Base-by-base conservation (phyloP, 1,140 invertebrate genomes). In the Dendrolimus punctatus region DNA sequence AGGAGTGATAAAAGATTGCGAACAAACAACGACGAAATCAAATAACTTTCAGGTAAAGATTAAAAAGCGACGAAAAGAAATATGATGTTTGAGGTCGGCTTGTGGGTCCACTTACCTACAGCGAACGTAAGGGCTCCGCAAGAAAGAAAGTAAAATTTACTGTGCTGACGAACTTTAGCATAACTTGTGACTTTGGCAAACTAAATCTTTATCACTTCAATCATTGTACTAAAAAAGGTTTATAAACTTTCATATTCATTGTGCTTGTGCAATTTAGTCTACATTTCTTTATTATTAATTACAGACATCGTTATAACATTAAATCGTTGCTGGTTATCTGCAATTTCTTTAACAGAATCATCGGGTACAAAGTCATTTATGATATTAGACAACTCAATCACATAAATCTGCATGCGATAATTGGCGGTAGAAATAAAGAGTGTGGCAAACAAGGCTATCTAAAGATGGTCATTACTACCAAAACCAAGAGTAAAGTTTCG, bases 81-180 rank as follows among this genome's bases (percentile, higher is more conserved):
- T 51, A 69, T 76, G 76, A 80, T 66, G 58, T 74, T 68, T 45
- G 55, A 23, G 56, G 66, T 68, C 65, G 5, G 69, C 69, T 73
- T 66, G 69, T 78, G 69, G 76, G 67, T 79, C 76, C 74, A 86
- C 83, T 86, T 83, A 86, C 83, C 83, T 82, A 82, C 73, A 68
- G n/a, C 68, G 76, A 85, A 85, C 77, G 81, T 82, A 81, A 83
- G 81, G 83, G 80, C 83, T 86, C 83, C 83, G 83, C 83, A 85
- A 86, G 81, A 86, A 86, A 86, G 71, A 86, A 86, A 84, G 77
- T 81, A 83, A 85, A 78, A 73, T 84, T 78, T 81, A 86, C 79
- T 81, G 83, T 84, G 83, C 83, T 79, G 65, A 74, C 62, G 69
- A 71, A 75, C 72, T 72, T 72, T 73, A 58, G 67, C 68, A 70